phyloP scores from a whole-genome alignment of 2,797 vertebrate species.

The Mus spretus region DNA sequence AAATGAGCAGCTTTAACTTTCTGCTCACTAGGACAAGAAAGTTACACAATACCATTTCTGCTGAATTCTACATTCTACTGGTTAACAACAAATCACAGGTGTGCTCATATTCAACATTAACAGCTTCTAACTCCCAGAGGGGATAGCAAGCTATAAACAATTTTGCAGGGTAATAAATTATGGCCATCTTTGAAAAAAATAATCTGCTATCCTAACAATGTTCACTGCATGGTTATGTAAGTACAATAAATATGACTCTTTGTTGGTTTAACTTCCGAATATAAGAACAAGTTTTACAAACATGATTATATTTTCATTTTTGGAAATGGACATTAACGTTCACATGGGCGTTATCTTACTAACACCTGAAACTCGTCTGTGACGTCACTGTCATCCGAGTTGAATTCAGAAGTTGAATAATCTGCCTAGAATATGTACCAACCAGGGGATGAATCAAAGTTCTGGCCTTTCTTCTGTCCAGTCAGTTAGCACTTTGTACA shows the following conservation, averaged over 20 bases:
- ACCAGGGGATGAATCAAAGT: conserved; percentile 20
- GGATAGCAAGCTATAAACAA: conserved; percentile 39
- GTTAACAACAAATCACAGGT: neutral
- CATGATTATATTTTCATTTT: neutral
- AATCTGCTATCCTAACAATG: conserved; percentile 40
- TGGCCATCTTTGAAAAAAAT: conserved; percentile 35
- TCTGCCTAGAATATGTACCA: neutral
- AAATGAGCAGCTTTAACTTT: neutral
- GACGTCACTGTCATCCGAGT: conserved; percentile 44
- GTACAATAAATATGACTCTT: neutral
- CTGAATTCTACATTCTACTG: neutral
- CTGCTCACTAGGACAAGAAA: neutral
- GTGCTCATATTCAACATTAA: neutral
- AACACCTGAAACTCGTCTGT: conserved; percentile 18
- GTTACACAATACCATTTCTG: neutral
- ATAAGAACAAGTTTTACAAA: neutral
- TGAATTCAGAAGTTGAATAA: conserved; percentile 54
- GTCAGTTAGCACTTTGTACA: neutral
- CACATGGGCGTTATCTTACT: neutral
- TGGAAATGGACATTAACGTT: conserved; percentile 6
- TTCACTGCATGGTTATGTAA: conserved; percentile 48
- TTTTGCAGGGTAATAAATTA: neutral
- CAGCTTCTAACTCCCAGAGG: neutral
- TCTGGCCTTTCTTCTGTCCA: neutral
- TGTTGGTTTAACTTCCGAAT: conserved; percentile 42